Base-by-base conservation (phyloP, 2,797 vertebrate genomes). In the Bovichtus diacanthus region DNA sequence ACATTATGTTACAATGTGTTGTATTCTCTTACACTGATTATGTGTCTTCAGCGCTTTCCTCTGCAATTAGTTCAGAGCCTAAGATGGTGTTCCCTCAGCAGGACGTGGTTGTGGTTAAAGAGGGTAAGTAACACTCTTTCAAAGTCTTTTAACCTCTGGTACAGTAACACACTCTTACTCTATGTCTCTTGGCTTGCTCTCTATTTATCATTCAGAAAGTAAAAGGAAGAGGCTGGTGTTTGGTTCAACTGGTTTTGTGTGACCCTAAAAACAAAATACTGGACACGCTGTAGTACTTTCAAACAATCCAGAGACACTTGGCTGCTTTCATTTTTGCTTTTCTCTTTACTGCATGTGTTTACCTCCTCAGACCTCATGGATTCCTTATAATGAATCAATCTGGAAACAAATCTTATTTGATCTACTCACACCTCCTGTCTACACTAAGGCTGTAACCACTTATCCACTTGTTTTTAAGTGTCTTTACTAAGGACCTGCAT, bases 61-160 rank as follows among this genome's bases (percentile, higher is more conserved):
- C 34, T 34, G 34, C 31, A 9, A 34, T n/a, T n/a, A n/a, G n/a
- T n/a, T n/a, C 5, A 2, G 12, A 54, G 5, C 82, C 89, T 0
- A 0, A 36, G 2, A 29, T 93, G 29, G 1, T 85, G 10, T 76
- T 6, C 6, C 92, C 91, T 39, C 60, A 67, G 16, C 1, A 83
- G 0, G 3, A 83, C 1, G 82, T 49, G 8, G 18, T 92, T 2
- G 0, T n/a, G 6, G 93, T 93, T 8, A 51, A 90, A 80, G 68
- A 89, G 5, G 93, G 94, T 58, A 64, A 87, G 90, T 80, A 63
- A 7, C 27, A 15, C 12, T n/a, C 7, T 31, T 13, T 34, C 1
- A 43, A 6, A 27, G 2, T 39, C n/a, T 50, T 4, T 10, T 6
- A 18, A 56, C 9, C 15, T 9, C 27, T 38, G 7, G 27, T 7